Conservation (phyloP, 2,888 invertebrate genomes). For the Tetragonula carbonaria region DNA sequence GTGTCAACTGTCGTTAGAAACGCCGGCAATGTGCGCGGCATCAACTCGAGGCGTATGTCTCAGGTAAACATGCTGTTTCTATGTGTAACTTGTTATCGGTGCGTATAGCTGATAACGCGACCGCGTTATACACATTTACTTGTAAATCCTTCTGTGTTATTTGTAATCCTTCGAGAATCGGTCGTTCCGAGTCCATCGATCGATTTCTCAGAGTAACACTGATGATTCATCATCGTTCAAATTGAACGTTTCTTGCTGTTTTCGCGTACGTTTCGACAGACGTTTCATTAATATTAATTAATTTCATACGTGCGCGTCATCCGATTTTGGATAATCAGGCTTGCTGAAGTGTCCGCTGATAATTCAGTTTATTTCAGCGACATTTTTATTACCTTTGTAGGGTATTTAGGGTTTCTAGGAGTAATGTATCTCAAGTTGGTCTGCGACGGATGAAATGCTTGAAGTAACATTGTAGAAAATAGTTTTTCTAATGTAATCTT, state of each 20-base stretch:
- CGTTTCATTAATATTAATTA: conserved; percentile 25
- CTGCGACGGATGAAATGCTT: neutral
- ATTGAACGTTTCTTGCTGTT: conserved; percentile 1
- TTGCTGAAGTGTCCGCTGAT: neutral
- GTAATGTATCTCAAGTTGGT: neutral
- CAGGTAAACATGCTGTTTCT: conserved; percentile 74
- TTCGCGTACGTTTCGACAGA: conserved; percentile 24
- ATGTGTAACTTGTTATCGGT: neutral
- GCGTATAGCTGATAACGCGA: conserved; percentile 3
- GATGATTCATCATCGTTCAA: neutral
- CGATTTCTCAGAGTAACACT: neutral
- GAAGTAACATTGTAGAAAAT: neutral
- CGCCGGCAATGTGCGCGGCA: conserved; percentile 78
- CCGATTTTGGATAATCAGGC: conserved; percentile 11
- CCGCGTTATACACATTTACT: conserved; percentile 6
- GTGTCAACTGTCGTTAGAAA: conserved; percentile 85
- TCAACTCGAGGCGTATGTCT: conserved; percentile 80
- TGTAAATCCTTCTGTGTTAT: neutral
- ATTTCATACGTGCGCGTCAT: conserved; percentile 8
- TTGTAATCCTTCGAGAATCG: neutral
- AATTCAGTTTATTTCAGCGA: neutral
- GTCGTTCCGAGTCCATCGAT: neutral
- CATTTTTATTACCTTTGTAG: neutral
- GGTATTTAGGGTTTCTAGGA: no score
- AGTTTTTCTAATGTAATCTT: neutral